Base-by-base conservation (phyloP, 2,888 invertebrate species). In the Parochlus steinenii region DNA sequence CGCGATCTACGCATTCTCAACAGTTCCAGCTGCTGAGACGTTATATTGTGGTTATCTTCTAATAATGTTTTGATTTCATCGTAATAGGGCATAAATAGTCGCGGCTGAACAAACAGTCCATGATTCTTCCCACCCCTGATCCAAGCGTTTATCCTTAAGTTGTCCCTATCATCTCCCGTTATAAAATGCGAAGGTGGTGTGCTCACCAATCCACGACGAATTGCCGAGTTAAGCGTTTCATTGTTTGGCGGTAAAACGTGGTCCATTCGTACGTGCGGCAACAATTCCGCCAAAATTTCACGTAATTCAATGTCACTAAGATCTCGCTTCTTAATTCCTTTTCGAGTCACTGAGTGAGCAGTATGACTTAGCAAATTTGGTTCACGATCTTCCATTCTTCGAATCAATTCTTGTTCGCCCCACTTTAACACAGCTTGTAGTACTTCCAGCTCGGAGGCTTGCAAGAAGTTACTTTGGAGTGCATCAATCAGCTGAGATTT, bases 51-150 rank as follows among this genome's bases (percentile, higher is more conserved):
- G 49, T 83, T 81, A 55, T 85, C 85, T 53, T 86, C 86, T 33
- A 89, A 66, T 45, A 87, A 61, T 37, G 74, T 70, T 69, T 90
- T 92, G 8, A 87, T 74, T 64, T 92, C 93, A 54, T 93, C 92
- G 47, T 85, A 83, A 56, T 92, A 92, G 24, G 93, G 92, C 69
- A 85, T 78, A 61, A 92, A 95, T 42, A 90, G 71, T 28, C 95
- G 65, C 33, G 93, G 89, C 44, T 87, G 73, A 5, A 86, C 75
- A 52, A 72, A 74, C 8, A 80, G 61, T 37, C 80, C 80, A 48
- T 72, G 73, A 46, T 65, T 65, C 47, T 71, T 73, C 10, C 70
- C 70, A 33, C 77, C 71, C 14, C 78, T 71, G 42, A 83, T 78
- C 85, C 85, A 85, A 25, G 83, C 83, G 52, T 75, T 78, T 42